phyloP scores from a whole-genome alignment of 2,888 invertebrate genomes.

The Laothoe populi region DNA sequence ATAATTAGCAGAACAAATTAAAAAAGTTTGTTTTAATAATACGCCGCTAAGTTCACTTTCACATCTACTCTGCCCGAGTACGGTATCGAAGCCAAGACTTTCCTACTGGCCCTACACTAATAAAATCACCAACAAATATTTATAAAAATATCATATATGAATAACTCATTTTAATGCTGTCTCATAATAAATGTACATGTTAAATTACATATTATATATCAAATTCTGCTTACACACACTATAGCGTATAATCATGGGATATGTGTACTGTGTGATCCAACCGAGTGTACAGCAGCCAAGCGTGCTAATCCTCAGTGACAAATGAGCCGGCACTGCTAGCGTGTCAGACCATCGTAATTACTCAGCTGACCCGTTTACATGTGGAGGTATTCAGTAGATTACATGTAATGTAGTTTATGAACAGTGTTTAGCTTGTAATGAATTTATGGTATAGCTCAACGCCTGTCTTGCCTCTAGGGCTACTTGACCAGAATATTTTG shows the following conservation, averaged over 20 bases:
- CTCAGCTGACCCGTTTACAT: not conserved
- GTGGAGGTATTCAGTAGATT: not conserved
- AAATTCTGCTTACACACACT: not conserved
- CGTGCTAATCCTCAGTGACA: conserved; percentile 19
- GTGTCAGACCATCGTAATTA: conserved; percentile 17
- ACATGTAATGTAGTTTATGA: not conserved
- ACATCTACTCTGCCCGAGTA: no score
- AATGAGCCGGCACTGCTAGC: conserved; percentile 4
- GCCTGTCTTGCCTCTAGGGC: no score
- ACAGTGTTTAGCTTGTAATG: no score
- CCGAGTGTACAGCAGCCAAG: not conserved
- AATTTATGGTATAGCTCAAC: no score
- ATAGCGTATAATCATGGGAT: conserved; percentile 7
- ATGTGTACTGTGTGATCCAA: not conserved
- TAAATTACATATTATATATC: not conserved
- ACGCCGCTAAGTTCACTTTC: no score
- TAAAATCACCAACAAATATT: no score
- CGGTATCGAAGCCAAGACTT: no score
- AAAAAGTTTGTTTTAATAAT: no score
- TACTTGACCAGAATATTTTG: no score
- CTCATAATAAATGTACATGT: not conserved
- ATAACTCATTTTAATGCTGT: not conserved
- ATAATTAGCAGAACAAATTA: no score
- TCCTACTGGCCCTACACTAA: no score
- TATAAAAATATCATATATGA: no score